These are phyloP conservation scores for Heterodera carotae DNA, from an alignment of 1,140 invertebrate genomes.

Conservation along the genomic window DNA sequence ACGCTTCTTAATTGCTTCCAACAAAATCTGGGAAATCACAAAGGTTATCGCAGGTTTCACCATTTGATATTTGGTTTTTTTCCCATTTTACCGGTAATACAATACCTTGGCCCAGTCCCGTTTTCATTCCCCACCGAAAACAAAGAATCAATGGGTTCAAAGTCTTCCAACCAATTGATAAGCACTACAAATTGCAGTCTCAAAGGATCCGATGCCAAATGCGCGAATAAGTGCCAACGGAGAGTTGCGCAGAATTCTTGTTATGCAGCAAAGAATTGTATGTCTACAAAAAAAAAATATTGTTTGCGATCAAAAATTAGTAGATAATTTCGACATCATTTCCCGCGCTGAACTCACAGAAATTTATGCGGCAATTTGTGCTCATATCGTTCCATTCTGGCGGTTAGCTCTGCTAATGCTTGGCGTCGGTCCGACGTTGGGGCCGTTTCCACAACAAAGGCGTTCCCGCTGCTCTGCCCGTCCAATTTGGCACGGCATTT, in stretches of 20 bases:
- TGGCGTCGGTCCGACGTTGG: neutral
- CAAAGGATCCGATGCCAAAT: constrained; percentile 19
- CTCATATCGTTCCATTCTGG: neutral
- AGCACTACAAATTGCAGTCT: neutral
- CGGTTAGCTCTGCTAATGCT: neutral
- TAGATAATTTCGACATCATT: too few species aligned
- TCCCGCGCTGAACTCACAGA: neutral
- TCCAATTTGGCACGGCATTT: neutral
- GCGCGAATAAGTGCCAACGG: constrained; percentile 1
- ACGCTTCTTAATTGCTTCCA: constrained; percentile 15
- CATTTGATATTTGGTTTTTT: too few species aligned
- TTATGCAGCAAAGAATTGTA: neutral
- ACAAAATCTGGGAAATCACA: neutral
- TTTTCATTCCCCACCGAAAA: too few species aligned
- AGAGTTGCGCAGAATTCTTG: neutral
- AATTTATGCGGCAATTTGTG: neutral
- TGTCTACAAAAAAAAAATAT: neutral
- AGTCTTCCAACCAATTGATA: constrained; percentile 26
- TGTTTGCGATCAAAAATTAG: too few species aligned
- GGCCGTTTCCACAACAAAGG: neutral
- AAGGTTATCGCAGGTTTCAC: too few species aligned
- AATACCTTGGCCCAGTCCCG: too few species aligned
- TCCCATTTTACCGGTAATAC: too few species aligned
- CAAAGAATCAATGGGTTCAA: too few species aligned
- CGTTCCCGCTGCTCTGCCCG: neutral